These are phyloP conservation scores for Merluccius polli DNA, from an alignment of 2,797 vertebrate species.

Conservation along the genomic window DNA sequence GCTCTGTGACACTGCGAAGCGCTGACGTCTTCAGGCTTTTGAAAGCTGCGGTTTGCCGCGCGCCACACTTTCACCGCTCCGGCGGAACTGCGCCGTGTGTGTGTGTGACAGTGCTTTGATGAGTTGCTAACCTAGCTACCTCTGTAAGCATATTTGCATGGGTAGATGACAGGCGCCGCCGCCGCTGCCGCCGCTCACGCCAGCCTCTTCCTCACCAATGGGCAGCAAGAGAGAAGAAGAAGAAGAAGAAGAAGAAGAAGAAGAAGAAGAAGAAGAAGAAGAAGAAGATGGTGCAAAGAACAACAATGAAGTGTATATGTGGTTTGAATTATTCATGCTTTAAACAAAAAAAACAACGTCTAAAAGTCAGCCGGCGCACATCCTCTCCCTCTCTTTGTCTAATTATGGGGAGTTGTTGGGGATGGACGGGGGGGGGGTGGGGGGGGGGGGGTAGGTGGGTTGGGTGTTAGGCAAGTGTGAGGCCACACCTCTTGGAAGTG, in stretches of 20 bases:
- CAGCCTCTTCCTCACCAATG: slow-evolving; percentile 30
- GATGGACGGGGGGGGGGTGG: slow-evolving; percentile 1
- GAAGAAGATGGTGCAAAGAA: slow-evolving; percentile 30
- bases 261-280: too few relatives aligned
- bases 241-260: too few relatives aligned
- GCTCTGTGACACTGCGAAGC: too few relatives aligned
- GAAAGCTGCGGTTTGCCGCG: too few relatives aligned
- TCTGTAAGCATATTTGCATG: slow-evolving; percentile 46
- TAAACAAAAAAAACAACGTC: slow-evolving; percentile 45
- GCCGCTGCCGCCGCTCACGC: slow-evolving; percentile 16
- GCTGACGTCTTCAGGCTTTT: too few relatives aligned
- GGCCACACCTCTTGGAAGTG: slow-evolving; percentile 54
- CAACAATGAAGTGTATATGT: slow-evolving; percentile 38
- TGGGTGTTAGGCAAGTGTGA: too few relatives aligned
- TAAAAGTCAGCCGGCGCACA: slow-evolving; percentile 36
- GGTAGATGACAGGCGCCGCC: slow-evolving; percentile 24
- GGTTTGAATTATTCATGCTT: slow-evolving; percentile 68
- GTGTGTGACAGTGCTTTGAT: slow-evolving; percentile 37
- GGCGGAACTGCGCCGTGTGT: slow-evolving; percentile 4
- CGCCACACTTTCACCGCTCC: too few relatives aligned
- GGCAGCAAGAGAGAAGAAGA: slow-evolving; percentile 24
- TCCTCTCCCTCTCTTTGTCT: slow-evolving; percentile 28
- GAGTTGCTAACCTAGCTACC: slow-evolving; percentile 38
- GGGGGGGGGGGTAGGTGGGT: slow-evolving; percentile 44
- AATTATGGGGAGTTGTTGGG: slow-evolving; percentile 45